Base-by-base conservation (phyloP, 2,797 vertebrate species). In the Darevskia nairensis region DNA sequence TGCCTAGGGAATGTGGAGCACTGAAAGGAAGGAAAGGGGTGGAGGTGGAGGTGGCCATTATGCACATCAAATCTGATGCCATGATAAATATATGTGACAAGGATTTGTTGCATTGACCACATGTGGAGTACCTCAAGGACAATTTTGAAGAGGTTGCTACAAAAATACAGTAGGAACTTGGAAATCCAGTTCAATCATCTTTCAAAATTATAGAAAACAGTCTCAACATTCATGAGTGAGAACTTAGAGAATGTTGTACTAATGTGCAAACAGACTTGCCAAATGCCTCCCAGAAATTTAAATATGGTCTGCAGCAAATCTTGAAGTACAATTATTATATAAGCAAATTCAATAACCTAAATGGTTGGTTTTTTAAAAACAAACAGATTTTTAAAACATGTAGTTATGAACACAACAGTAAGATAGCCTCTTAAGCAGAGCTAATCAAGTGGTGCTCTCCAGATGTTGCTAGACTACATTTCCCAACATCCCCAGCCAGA, bases 261-360 rank as follows among this genome's bases (percentile, higher is more conserved):
- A 50, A 85, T 84, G 68, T 29, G 55, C 50, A 29, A 75, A 89
- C 89, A 91, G 4, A 84, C 29, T 75, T 25, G 15, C 39, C 72
- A 87, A 3, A 21, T 9, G 50, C 35, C 2, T 86, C 8, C 10
- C 72, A 71, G 82, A 79, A 17, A 79, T n/a, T 77, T 41, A 80
- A 72, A 76, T 69, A 17, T 82, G 4, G 2, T 10, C 74, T 66
- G 89, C 8, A 29, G 69, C 77, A 50, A 32, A 64, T 87, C 89
- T 82, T 78, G 44, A 72, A 27, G 11, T 39, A 27, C 82, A 82
- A 82, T 74, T 23, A 74, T 74, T 35, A 27, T 74, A 74, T 7
- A 32, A 74, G 35, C 59, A 61, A 61, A 61, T 61, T 23, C 59
- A 61, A 61, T 61, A 61, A 21, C 6, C 59, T 61, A 61, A 61